A percentile compares a stretch with the other conserved stretches of the same genome.
phyloP scores from a whole-genome alignment of 2,113 vertebrate genomes.

The Coryphaenoides rupestris region DNA sequence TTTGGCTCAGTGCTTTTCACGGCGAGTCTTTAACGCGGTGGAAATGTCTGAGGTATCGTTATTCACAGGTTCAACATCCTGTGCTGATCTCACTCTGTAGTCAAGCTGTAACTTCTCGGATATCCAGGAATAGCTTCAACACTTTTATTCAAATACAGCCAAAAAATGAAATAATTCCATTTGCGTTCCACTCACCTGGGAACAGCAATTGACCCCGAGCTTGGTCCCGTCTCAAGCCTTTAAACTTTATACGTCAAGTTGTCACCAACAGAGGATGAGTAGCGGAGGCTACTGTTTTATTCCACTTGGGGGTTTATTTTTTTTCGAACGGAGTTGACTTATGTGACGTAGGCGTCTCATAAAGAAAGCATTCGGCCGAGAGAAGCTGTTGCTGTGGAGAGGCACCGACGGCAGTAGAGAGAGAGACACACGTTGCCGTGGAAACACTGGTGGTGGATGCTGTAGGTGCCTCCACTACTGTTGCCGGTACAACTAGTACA shows the following conservation, averaged over 20 bases:
- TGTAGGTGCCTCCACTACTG: background rate
- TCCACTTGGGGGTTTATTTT: conserved; percentile 12
- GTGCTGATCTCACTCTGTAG: background rate
- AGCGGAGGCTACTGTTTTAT: conserved; percentile 12
- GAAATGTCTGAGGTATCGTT: background rate
- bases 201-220: conserved; percentile 4
- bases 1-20: too few species aligned
- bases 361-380: background rate
- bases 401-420: too few species aligned
- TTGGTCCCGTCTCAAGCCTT: background rate
- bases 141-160: too few species aligned
- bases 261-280: conserved; percentile 6
- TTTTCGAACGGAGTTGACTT: background rate
- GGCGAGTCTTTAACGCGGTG: conserved; percentile 1
- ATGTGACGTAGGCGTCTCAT: background rate
- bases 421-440: too few species aligned
- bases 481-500: background rate
- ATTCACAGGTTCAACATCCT: background rate
- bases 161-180: background rate
- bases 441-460: background rate
- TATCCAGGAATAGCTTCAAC: background rate
- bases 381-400: background rate
- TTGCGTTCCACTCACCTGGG: background rate
- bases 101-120: background rate
- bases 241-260: background rate